phyloP scores from a whole-genome alignment of 2,113 vertebrate genomes.

The Pseudolaguvia tuberculata region DNA sequence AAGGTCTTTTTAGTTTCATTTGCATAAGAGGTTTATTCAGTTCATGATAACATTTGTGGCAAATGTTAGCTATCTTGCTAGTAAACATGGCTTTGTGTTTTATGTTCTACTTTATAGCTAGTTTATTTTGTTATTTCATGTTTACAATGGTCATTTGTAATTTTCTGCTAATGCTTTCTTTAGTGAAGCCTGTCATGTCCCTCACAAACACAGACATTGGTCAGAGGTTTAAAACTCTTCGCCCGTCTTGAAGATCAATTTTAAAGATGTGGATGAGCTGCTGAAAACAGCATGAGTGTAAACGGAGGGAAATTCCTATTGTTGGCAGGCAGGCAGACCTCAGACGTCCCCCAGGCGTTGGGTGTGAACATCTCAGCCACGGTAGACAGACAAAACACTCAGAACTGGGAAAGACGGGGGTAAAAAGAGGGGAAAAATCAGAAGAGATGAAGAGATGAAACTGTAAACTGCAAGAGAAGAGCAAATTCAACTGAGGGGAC shows the following conservation, averaged over 20 bases:
- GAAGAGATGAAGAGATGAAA: constrained; percentile 42
- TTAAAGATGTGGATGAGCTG: constrained; percentile 8
- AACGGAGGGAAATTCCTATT: constrained; percentile 74
- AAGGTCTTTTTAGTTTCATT: too few relatives aligned
- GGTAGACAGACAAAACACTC: constrained; percentile 61
- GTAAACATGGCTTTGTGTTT: not conserved
- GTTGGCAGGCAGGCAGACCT: constrained; percentile 69
- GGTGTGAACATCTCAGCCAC: constrained; percentile 62
- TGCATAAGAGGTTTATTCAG: too few relatives aligned
- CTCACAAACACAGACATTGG: too few relatives aligned
- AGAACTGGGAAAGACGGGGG: constrained; percentile 24
- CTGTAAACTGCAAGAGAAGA: constrained; percentile 42
- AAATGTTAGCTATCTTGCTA: not conserved
- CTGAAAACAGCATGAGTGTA: constrained; percentile 51
- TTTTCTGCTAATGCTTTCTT: too few relatives aligned
- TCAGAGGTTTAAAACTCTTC: too few relatives aligned
- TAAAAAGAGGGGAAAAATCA: constrained; percentile 13
- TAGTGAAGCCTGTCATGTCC: too few relatives aligned
- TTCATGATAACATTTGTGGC: too few relatives aligned
- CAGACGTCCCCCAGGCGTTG: constrained; percentile 65
- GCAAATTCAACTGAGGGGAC: constrained; percentile 59
- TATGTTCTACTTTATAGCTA: not conserved
- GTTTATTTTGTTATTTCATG: too few relatives aligned
- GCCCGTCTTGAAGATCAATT: not conserved
- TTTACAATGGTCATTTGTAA: too few relatives aligned